Percentiles rank a stretch among this genome's conserved stretches.
These are phyloP conservation scores for Delphinapterus leucas DNA, from an alignment of 2,113 vertebrate genomes.

Conservation along the genomic window DNA sequence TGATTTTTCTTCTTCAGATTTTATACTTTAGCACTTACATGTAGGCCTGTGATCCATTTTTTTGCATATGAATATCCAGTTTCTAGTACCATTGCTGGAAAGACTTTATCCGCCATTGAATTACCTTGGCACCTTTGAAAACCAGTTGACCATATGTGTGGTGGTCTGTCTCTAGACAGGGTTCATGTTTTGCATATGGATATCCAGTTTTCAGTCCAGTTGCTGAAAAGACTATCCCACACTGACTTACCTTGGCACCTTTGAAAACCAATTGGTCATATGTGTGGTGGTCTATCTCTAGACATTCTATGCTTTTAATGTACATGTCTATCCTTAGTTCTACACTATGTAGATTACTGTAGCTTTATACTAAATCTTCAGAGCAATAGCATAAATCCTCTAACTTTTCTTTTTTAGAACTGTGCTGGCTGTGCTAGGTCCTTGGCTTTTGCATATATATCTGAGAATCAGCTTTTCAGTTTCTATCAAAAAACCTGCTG, in stretches of 20 bases:
- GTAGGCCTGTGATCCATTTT: background rate
- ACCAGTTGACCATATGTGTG: background rate
- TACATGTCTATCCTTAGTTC: background rate
- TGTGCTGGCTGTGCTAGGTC: background rate
- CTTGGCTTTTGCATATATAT: background rate
- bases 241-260: background rate
- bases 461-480: background rate
- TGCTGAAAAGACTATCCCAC: background rate
- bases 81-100: background rate
- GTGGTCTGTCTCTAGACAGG: background rate
- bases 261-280: background rate
- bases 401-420: background rate
- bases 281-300: background rate
- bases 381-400: background rate
- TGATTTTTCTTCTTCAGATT: background rate
- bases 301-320: background rate
- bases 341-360: background rate
- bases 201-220: background rate
- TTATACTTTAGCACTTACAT: background rate
- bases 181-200: background rate
- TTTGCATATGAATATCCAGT: background rate
- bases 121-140: background rate
- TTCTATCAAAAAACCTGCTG: background rate
- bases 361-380: background rate
- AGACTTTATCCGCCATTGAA: background rate